Evolutionary conservation across 2,113 vertebrate species (phyloP), one percentile per base, ranked within the genome.

Genomic region (Salvelinus sp.): DNA sequence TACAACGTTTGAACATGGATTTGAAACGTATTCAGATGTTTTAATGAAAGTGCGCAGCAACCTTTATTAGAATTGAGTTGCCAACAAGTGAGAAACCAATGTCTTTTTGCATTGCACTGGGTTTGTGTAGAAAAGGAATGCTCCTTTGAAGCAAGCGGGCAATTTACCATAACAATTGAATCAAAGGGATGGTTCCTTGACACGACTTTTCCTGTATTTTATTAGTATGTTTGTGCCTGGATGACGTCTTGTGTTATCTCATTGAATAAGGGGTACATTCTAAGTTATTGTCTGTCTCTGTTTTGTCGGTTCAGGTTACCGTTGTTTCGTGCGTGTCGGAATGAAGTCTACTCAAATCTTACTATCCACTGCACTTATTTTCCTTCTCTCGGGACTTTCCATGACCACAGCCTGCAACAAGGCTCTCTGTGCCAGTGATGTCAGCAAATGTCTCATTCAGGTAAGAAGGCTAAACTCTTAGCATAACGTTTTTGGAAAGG

Each of bases 381-480:
- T 96, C 83, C 86, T 97, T 83, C 83, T 97, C 44, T 88, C 92
- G 0, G 93, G 92, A 86, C 82, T 96, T 80, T 91, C 94, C 0
- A 33, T 90, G 0, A 93, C 94, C 27, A 81, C 81, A 16, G 94
- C 93, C 89, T 99, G 97, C 89, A 99, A 99, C 89, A 99, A 99
- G 87, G 97, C 97, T 1, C 95, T 99, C 10, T 99, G 97, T 68
- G 97, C 97, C 44, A 99, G 97, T 6, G 97, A 99, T 20, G 97
- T 99, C 91, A 99, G 97, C 93, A 99, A 99, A 87, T 99, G 97
- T 86, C 94, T 99, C 77, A 96, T 99, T 82, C 97, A 98, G 97
- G 97, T 99, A 91, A 1, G 63, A 44, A 54, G 50, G 12, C 50
- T 54, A 54, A 54, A 18, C 16, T 54, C 50, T 16, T 54, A 4